phyloP scores from a whole-genome alignment of 2,113 vertebrate species.

The Globicephala melas region DNA sequence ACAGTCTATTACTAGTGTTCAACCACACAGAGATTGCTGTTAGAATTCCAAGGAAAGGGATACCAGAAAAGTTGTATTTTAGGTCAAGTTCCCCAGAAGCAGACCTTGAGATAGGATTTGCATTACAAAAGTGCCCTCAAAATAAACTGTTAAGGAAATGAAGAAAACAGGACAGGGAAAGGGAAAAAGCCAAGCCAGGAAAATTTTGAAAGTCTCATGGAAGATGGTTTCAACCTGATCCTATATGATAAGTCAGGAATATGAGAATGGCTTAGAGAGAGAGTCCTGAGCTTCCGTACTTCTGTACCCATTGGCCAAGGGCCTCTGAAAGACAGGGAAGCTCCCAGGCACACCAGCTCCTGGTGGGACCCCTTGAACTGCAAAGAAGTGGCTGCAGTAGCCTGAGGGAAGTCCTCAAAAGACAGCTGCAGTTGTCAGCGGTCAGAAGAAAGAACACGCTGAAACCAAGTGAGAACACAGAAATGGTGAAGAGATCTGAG shows the following conservation, averaged over 20 bases:
- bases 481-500: background rate
- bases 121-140: slow-evolving; percentile 9
- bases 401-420: background rate
- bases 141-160: background rate
- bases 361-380: no score
- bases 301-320: background rate
- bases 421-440: background rate
- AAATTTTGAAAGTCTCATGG: background rate
- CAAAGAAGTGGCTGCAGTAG: background rate
- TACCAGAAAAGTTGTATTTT: background rate
- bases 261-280: background rate
- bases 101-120: background rate
- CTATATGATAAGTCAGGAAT: background rate
- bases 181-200: background rate
- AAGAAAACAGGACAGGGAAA: background rate
- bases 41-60: background rate
- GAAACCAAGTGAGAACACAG: background rate
- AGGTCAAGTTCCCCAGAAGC: background rate
- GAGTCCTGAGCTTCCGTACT: background rate
- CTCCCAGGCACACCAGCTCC: background rate
- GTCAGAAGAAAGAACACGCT: background rate
- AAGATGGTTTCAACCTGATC: background rate
- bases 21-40: background rate
- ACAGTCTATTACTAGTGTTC: background rate
- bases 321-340: background rate